phyloP scores from a whole-genome alignment of 1,140 invertebrate species.

The Leptopilina clavipes region DNA sequence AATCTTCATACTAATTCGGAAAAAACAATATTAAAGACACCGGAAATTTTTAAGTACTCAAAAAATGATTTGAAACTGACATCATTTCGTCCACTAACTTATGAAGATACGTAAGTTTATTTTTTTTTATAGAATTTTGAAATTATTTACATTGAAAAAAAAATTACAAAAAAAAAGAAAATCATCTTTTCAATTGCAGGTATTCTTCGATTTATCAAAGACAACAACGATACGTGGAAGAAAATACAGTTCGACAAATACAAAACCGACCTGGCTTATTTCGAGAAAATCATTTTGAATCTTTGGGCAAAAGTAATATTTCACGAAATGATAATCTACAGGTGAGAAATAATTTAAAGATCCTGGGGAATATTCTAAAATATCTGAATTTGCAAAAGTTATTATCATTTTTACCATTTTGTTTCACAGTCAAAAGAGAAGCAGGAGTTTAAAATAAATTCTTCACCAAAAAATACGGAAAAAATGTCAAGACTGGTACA shows the following conservation, averaged over 20 bases:
- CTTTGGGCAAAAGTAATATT: background rate
- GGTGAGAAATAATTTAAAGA: background rate
- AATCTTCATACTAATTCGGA: background rate
- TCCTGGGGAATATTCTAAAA: no score
- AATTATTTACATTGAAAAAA: background rate
- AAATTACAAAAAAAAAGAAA: background rate
- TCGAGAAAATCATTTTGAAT: slow-evolving; percentile 33
- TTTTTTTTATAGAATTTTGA: background rate
- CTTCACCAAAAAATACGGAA: background rate
- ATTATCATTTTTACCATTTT: background rate
- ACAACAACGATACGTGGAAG: slow-evolving; percentile 49
- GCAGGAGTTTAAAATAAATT: background rate
- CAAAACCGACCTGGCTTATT: slow-evolving; percentile 42
- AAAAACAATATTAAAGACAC: background rate
- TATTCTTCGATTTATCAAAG: slow-evolving; percentile 56
- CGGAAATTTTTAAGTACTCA: background rate
- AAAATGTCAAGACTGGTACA: background rate
- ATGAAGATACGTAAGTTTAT: background rate
- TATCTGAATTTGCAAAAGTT: background rate
- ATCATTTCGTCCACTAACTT: background rate
- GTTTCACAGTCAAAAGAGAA: background rate
- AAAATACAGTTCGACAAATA: slow-evolving; percentile 42
- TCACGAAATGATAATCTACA: background rate
- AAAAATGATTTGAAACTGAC: background rate
- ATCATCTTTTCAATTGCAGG: slow-evolving; percentile 45